Base-by-base conservation (phyloP, 2,888 invertebrate species). In the Troglohyphantes excavatus region DNA sequence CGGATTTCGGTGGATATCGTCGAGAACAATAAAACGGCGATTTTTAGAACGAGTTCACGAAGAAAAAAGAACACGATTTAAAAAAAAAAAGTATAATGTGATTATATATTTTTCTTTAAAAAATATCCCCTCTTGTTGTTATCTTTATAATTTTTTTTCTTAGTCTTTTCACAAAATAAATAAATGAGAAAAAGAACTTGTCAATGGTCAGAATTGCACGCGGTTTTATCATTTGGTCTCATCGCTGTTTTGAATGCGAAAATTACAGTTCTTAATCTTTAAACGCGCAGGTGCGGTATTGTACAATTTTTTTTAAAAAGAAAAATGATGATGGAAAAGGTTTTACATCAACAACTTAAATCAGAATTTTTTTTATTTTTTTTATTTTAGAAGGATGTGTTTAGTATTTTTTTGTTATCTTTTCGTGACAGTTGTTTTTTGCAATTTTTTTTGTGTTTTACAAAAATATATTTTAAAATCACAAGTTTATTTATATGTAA, bases 71-170 rank as follows among this genome's bases (percentile, higher is more conserved):
- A 70, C 26, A 61, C 9, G 33, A n/a, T n/a, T 0, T 11, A 61
- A 26, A 17, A 13, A 39, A 63, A 79, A 67, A 67, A 70, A 23
- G 33, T 72, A 61, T 29, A 72, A 63, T 59, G 61, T 63, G 72
- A 82, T 82, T 53, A 39, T 11, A 39, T 39, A 39, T 39, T 2
- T 39, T 39, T 0, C 13, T 39, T 39, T 33, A 29, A 39, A 67
- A 21, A 61, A 79, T 68, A 68, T 68, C 81, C 81, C 46, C 81
- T 68, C 59, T 46, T 46, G 68, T 53, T 82, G 82, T 72, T 82
- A 82, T 82, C 70, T 33, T 61, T 27, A 23, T 33, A 2, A 39
- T n/a, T 29, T 26, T 53, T 19, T 70, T 82, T 82, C 70, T 82
- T 1, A 39, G 0, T 39, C 39, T 39, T 39, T 11, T 39, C 39